Conservation (phyloP, 2,113 vertebrate genomes). For the Burhinus bistriatus region DNA sequence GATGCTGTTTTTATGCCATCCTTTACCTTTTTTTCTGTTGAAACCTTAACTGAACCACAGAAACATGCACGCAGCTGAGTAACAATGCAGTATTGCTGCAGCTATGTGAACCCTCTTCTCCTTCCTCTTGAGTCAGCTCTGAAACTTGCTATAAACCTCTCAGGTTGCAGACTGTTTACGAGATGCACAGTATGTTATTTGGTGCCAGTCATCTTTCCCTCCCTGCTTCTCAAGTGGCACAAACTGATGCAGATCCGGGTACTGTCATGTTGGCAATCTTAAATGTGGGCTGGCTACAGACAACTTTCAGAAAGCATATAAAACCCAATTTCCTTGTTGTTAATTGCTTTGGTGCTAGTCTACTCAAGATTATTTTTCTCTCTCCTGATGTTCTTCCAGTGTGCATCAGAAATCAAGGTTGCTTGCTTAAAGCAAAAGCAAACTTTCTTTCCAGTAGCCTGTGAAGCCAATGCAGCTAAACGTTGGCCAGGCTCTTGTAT, state of each 20-base stretch:
- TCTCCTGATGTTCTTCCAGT: neutral
- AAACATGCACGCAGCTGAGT: neutral
- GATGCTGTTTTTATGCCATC: rapidly evolving
- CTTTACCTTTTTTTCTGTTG: neutral
- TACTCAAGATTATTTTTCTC: neutral
- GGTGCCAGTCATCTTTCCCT: neutral
- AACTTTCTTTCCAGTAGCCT: neutral
- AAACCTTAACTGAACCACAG: neutral
- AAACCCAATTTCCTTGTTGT: neutral
- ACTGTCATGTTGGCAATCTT: neutral
- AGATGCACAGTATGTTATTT: neutral
- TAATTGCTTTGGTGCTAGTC: neutral
- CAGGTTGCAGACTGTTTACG: neutral
- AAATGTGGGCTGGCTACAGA: neutral
- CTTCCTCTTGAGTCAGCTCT: neutral
- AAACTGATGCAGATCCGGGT: neutral
- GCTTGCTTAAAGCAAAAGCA: neutral
- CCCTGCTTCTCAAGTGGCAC: neutral
- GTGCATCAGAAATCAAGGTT: neutral
- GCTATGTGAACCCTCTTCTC: neutral
- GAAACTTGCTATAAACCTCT: neutral
- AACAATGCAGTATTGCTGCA: neutral
- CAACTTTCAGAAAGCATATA: neutral
- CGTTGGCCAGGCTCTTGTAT: neutral
- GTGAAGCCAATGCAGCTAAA: neutral